A percentile compares a stretch with the other conserved stretches of the same genome.
phyloP scores from a whole-genome alignment of 2,797 vertebrate species.

The Sebastes trivittatus region DNA sequence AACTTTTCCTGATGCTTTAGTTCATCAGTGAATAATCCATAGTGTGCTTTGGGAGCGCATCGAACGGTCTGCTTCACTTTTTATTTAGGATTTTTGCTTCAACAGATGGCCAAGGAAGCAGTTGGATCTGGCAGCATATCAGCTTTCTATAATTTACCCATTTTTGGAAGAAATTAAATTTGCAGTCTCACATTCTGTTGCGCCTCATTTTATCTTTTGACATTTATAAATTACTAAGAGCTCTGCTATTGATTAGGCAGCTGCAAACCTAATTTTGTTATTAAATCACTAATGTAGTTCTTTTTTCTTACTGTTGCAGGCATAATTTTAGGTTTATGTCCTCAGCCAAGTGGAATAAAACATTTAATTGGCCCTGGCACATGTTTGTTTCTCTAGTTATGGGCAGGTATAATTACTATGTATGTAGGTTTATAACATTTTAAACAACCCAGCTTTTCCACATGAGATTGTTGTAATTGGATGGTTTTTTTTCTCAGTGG shows the following conservation, averaged over 20 bases:
- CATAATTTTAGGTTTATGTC: neutral
- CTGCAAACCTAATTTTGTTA: conserved; percentile 1
- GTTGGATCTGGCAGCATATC: neutral
- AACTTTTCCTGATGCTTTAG: neutral
- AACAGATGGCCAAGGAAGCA: neutral
- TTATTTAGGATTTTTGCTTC: neutral
- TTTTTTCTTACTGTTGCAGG: neutral
- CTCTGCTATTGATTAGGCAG: conserved; percentile 4
- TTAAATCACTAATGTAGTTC: neutral
- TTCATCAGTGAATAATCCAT: neutral
- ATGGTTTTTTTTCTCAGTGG: neutral
- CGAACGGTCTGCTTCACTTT: neutral
- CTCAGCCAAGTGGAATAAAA: neutral
- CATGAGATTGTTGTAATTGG: neutral
- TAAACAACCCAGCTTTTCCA: conserved; percentile 1
- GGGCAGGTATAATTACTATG: neutral
- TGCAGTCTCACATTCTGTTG: neutral
- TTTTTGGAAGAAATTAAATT: conserved; percentile 3
- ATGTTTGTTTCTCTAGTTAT: conserved; percentile 11
- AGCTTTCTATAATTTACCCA: conserved; percentile 16
- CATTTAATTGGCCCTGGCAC: conserved; percentile 4
- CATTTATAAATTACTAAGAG: neutral
- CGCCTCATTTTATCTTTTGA: neutral
- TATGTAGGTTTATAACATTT: neutral
- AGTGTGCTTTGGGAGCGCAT: no score